phyloP scores from a whole-genome alignment of 2,113 vertebrate genomes.

The Sander vitreus region DNA sequence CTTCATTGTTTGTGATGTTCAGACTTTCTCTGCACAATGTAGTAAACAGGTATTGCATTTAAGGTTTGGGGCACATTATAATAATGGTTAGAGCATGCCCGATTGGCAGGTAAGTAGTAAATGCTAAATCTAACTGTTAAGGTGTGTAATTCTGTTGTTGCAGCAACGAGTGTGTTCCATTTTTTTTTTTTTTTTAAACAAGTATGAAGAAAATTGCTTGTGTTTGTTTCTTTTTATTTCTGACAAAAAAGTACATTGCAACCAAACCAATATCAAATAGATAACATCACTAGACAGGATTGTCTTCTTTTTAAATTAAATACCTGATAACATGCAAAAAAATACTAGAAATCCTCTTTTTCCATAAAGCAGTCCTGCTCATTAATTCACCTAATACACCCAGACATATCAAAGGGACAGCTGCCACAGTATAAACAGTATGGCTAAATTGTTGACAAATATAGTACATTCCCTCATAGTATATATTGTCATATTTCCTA shows the following conservation, averaged over 20 bases:
- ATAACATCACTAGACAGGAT: neutral
- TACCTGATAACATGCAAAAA: neutral
- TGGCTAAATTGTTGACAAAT: neutral
- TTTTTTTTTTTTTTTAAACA: neutral
- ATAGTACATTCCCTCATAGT: neutral
- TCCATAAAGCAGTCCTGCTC: neutral
- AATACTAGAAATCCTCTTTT: neutral
- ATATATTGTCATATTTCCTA: neutral
- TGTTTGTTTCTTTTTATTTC: neutral
- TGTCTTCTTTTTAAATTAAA: neutral
- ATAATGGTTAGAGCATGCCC: neutral
- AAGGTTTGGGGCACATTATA: conserved; percentile 9
- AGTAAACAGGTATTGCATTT: conserved; percentile 41
- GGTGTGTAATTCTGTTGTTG: neutral
- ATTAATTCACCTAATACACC: neutral
- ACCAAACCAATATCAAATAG: neutral
- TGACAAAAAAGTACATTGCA: neutral
- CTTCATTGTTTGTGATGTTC: conserved; percentile 50
- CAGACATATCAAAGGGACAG: neutral
- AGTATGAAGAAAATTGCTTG: neutral
- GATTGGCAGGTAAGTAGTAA: neutral
- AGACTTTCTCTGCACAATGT: conserved; percentile 41
- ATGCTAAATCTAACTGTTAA: neutral
- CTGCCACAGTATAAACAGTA: neutral
- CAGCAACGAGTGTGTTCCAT: no score